Evolutionary conservation across 1,140 invertebrate genomes (phyloP), one percentile per base, ranked within the genome.

Genomic region (Drosophila prosaltans): DNA sequence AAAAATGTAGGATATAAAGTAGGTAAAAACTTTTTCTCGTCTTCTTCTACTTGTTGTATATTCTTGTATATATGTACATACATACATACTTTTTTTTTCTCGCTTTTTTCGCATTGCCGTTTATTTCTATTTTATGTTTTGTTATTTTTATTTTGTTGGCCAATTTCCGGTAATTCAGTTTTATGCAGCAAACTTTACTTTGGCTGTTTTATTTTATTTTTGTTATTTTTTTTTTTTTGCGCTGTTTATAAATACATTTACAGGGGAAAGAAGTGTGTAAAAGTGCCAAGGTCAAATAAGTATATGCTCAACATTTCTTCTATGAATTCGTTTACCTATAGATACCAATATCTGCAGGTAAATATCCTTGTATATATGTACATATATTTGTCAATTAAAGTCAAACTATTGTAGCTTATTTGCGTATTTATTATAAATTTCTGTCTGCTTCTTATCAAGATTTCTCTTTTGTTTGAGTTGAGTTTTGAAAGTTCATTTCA

Each of bases 81-180:
- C 16, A 16, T 16, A 16, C 16, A 16, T 16, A 16, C 16, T 36
- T 51, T 40, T 40, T 40, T 36, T 39, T 48, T 32, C 28, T 78
- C 60, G 67, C 70, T 77, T 80, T 66, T 80, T 81, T 85, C 72
- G 80, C 80, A 76, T 83, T 79, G 80, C 68, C 72, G 64, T 81
- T 72, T 77, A 76, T 72, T 81, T 51, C 45, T 51, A 51, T 51
- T 51, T 51, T 51, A 51, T 51, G 45, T 51, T 51, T 51, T 51
- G 32, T 64, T 78, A 64, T 57, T 78, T 78, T 54, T 78, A 69
- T 69, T 73, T 80, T 83, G 83, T 83, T 88, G 80, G 83, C 83
- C 83, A 88, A 88, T 88, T 88, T 88, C 83, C 83, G 83, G 83
- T 89, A 88, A 88, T 88, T 88, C 83, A 88, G 84, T 88, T 88